Conservation (phyloP, 2,797 vertebrate species). For the Myotis myotis region DNA sequence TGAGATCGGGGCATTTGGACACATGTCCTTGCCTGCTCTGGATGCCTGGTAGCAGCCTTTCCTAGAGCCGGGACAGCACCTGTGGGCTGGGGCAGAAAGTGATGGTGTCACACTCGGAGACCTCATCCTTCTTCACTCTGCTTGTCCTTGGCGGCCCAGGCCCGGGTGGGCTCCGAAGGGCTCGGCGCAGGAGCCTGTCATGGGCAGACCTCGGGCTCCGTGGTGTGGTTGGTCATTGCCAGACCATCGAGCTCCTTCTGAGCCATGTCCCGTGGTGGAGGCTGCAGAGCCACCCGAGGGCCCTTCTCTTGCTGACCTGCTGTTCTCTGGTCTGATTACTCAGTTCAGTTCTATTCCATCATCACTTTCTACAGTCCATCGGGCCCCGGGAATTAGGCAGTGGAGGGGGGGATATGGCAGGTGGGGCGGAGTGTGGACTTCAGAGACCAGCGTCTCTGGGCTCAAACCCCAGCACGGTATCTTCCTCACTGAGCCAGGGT, state of each 20-base stretch:
- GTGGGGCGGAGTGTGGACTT: neutral
- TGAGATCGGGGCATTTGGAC: slow-evolving; percentile 38
- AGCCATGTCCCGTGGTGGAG: too few species aligned
- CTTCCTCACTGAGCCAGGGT: neutral
- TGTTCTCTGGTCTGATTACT: neutral
- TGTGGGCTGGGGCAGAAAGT: neutral
- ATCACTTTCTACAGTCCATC: neutral
- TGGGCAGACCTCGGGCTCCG: neutral
- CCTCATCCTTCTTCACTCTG: too few species aligned
- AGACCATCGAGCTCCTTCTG: neutral
- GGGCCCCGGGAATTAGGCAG: neutral
- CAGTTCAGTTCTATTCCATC: neutral
- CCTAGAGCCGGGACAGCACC: neutral
- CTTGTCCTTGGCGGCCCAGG: rapidly evolving
- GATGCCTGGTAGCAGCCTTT: neutral
- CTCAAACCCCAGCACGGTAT: neutral
- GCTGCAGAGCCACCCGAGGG: neutral
- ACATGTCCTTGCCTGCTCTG: neutral
- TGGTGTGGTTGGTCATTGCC: neutral
- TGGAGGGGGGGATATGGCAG: neutral
- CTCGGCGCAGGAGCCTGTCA: neutral
- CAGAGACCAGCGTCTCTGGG: neutral
- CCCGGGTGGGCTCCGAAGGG: neutral
- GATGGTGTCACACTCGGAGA: rapidly evolving
- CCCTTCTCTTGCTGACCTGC: neutral